A percentile compares a stretch with the other conserved stretches of the same genome.
phyloP scores from a whole-genome alignment of 2,113 vertebrate species.

The Trematocara marginatum region DNA sequence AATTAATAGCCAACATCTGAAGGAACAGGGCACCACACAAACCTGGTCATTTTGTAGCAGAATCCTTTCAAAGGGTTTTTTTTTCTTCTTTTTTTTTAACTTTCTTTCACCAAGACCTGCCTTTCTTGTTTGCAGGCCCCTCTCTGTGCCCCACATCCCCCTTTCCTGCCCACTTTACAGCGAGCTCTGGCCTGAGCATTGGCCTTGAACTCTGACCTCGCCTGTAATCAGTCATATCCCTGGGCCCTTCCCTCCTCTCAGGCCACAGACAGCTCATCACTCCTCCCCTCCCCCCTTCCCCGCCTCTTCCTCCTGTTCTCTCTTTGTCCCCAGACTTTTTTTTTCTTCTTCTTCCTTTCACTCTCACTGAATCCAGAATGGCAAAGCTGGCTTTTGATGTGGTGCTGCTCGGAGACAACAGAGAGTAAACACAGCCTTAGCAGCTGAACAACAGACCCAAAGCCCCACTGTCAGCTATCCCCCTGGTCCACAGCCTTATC shows the following conservation, averaged over 20 bases:
- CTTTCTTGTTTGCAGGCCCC: slow-evolving; percentile 46
- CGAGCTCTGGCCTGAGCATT: slow-evolving; percentile 65
- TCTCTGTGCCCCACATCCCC: slow-evolving; percentile 41
- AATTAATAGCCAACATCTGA: slow-evolving; percentile 36
- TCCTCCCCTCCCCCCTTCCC: neutral
- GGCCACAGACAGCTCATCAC: slow-evolving; percentile 66
- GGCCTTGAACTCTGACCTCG: slow-evolving; percentile 74
- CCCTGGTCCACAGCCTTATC: slow-evolving; percentile 43
- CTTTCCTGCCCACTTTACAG: slow-evolving; percentile 59
- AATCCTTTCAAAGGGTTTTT: slow-evolving; percentile 23
- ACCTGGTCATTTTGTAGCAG: slow-evolving; percentile 27
- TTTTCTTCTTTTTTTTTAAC: neutral
- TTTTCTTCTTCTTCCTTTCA: neutral
- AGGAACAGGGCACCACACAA: slow-evolving; percentile 7
- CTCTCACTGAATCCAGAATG: slow-evolving; percentile 42
- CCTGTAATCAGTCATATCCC: slow-evolving; percentile 81
- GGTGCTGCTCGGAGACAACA: slow-evolving; percentile 50
- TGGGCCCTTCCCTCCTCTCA: slow-evolving; percentile 68
- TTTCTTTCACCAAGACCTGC: slow-evolving; percentile 39
- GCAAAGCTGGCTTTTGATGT: slow-evolving; percentile 46
- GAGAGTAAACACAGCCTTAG: slow-evolving; percentile 54
- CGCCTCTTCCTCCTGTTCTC: slow-evolving; percentile 50
- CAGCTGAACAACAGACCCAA: slow-evolving; percentile 61
- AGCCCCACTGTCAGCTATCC: slow-evolving; percentile 45
- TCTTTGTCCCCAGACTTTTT: slow-evolving; percentile 35